Base-by-base conservation (phyloP, 1,140 invertebrate species). In the Pseudomyrmex pallidus region DNA sequence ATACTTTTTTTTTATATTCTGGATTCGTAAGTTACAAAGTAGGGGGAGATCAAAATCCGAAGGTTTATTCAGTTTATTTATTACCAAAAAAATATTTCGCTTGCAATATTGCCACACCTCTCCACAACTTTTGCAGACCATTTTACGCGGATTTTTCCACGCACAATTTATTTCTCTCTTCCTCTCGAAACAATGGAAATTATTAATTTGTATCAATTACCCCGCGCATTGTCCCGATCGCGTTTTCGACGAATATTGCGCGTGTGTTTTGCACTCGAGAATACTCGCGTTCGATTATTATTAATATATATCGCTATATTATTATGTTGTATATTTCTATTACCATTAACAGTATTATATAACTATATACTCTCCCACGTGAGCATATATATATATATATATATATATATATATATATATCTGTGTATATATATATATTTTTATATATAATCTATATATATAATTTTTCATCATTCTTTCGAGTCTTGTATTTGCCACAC, bases 361-460 rank as follows among this genome's bases (percentile, higher is more conserved):
- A 64, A 57, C 76, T 87, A 85, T 35, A 35, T 68, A 22, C 64
- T 87, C 78, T 76, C 80, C 72, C 63, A 44, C 15, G 25, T 57
- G 74, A 12, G 10, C 17, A 66, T 66, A 66, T 66, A 66, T 64
- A 76, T 76, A 44, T 74, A 88, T 86, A 82, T 85, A 76, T 86
- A 61, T 52, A 68, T 85, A n/a, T n/a, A n/a, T n/a, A n/a, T n/a
- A n/a, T n/a, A n/a, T n/a, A n/a, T n/a, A n/a, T n/a, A n/a, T n/a
- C n/a, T n/a, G n/a, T n/a, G n/a, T n/a, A 84, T 86, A 84, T 77
- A 88, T 67, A 86, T 83, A 85, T 82, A 72, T 72, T 35, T 77
- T 13, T 77, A 22, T 82, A 61, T 83, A 44, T 77, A n/a, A 64
- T 52, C 46, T n/a, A 63, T 13, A 59, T 59, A 68, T 66, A 67